A percentile compares a stretch with the other conserved stretches of the same genome.
These are phyloP conservation scores for Phaenicophaeus curvirostris DNA, from an alignment of 2,797 vertebrate species.

Conservation along the genomic window DNA sequence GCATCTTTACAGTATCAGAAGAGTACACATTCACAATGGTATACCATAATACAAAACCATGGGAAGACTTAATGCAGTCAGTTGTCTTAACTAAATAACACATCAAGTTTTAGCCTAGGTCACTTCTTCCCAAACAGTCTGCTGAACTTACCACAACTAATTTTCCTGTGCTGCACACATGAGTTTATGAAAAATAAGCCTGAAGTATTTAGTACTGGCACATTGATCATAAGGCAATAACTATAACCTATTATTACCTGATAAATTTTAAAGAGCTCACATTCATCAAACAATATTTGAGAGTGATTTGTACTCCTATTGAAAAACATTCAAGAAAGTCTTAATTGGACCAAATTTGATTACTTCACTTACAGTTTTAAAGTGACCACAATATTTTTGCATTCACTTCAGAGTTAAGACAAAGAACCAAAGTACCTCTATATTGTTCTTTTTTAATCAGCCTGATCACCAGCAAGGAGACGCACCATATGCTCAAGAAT, in stretches of 20 bases:
- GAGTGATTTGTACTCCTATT: neutral
- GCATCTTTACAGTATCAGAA: neutral
- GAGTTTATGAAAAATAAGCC: neutral
- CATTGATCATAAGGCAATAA: neutral
- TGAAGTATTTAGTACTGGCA: neutral
- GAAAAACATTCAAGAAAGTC: neutral
- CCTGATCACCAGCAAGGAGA: neutral
- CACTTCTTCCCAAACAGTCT: neutral
- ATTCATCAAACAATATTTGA: neutral
- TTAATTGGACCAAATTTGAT: neutral
- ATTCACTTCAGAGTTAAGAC: neutral
- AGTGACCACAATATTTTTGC: neutral
- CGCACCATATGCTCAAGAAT: neutral
- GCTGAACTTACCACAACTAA: neutral
- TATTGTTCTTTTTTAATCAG: neutral
- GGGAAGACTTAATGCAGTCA: neutral
- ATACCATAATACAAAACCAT: neutral
- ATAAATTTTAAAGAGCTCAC: neutral
- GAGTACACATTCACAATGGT: accelerated
- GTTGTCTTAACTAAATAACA: neutral
- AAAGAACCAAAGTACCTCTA: neutral
- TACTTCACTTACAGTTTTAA: neutral
- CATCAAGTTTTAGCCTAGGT: neutral
- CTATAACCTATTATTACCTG: neutral
- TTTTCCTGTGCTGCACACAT: neutral